phyloP scores from a whole-genome alignment of 2,113 vertebrate species.

The Stigmatopora nigra region DNA sequence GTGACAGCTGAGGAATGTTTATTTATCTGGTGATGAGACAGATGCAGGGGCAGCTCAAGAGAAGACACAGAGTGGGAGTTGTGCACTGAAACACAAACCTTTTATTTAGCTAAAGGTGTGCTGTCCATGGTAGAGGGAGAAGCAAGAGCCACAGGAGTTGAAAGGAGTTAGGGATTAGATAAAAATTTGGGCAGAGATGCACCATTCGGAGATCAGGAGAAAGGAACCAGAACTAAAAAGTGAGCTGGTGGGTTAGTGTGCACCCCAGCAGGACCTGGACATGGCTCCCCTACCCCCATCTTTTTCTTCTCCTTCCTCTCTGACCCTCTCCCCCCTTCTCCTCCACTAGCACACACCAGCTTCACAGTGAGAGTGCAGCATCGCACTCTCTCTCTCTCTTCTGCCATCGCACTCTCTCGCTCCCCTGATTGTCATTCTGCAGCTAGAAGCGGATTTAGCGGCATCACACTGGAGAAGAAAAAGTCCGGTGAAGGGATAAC shows the following conservation, averaged over 20 bases:
- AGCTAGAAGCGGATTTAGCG: slow-evolving; percentile 29
- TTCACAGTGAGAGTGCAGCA: slow-evolving; percentile 25
- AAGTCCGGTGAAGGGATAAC: slow-evolving; percentile 5
- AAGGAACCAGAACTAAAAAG: slow-evolving; percentile 16
- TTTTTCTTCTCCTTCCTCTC: slow-evolving; percentile 4
- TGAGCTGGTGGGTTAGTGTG: slow-evolving; percentile 36
- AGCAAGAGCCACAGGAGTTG: slow-evolving; percentile 17
- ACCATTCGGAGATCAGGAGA: slow-evolving; percentile 9
- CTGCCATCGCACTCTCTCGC: slow-evolving; percentile 38
- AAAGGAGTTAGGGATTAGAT: neutral
- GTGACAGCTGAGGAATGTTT: slow-evolving; percentile 25
- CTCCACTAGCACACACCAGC: slow-evolving; percentile 10
- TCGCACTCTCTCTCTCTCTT: slow-evolving; percentile 21
- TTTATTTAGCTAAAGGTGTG: slow-evolving; percentile 38
- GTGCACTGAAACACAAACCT: slow-evolving; percentile 26
- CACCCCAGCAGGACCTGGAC: slow-evolving; percentile 29
- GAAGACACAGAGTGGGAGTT: slow-evolving; percentile 4
- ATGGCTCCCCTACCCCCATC: slow-evolving; percentile 7
- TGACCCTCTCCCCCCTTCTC: slow-evolving; percentile 36
- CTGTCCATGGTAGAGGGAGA: slow-evolving; percentile 33
- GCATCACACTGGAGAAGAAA: slow-evolving; percentile 24
- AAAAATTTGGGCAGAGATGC: neutral
- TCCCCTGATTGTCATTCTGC: slow-evolving; percentile 33
- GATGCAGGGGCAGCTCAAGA: slow-evolving; percentile 5
- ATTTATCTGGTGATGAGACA: slow-evolving; percentile 1